Evolutionary conservation across 1,140 invertebrate species (phyloP).

Genomic region (Caenorhabditis tropicalis): DNA sequence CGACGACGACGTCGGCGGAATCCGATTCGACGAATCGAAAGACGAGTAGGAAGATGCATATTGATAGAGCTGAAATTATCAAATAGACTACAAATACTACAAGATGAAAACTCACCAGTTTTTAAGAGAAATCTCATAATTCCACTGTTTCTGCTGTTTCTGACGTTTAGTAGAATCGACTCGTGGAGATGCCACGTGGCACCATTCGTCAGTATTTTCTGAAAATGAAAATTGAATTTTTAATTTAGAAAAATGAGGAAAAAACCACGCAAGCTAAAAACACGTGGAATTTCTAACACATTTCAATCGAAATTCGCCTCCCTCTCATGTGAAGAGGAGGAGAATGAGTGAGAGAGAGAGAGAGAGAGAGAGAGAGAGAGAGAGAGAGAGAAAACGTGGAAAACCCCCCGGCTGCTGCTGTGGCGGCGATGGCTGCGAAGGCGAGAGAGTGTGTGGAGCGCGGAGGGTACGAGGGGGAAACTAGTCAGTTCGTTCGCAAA

Average conservation of each 20-base stretch:
- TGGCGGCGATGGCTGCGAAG: no score
- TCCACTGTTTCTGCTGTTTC: background rate
- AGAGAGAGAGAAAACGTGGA: background rate
- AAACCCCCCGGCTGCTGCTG: background rate
- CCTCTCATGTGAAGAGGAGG: background rate
- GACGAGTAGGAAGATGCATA: slow-evolving; percentile 22
- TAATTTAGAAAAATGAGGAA: background rate
- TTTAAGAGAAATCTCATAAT: slow-evolving; percentile 8
- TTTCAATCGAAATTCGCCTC: slow-evolving; percentile 19
- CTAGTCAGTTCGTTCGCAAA: background rate
- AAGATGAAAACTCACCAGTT: background rate
- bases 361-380: background rate
- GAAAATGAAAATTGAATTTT: background rate
- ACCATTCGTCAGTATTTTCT: slow-evolving; percentile 36
- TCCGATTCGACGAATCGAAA: background rate
- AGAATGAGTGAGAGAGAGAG: background rate
- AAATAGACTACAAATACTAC: background rate
- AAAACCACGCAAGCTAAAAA: background rate
- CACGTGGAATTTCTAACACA: background rate
- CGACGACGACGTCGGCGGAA: background rate
- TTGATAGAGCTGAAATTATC: background rate
- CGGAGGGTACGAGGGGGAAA: background rate
- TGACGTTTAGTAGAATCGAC: background rate
- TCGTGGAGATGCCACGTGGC: background rate
- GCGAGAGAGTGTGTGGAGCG: slow-evolving; percentile 7